Percentiles rank a stretch among this genome's conserved stretches.
Evolutionary conservation across 2,797 vertebrate genomes (phyloP).

Genomic region (Xenentodon cancila): DNA sequence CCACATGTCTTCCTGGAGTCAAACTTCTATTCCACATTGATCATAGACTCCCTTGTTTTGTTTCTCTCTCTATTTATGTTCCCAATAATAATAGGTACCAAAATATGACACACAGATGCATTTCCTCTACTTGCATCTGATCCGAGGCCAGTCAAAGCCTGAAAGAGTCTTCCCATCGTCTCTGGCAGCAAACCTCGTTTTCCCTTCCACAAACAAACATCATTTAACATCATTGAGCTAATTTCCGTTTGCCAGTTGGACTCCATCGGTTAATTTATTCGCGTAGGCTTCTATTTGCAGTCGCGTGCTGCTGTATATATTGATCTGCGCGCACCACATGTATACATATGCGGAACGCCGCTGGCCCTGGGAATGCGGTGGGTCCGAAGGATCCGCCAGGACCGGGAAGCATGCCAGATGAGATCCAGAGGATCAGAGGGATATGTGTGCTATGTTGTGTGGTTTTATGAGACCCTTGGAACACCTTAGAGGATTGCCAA

Average conservation of each 20-base stretch:
- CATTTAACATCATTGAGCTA: too few relatives aligned
- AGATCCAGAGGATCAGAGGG: slow-evolving; percentile 52
- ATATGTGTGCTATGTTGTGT: slow-evolving; percentile 61
- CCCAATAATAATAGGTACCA: background rate
- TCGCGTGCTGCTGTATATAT: too few relatives aligned
- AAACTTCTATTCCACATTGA: slow-evolving; percentile 6
- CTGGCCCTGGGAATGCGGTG: slow-evolving; percentile 36
- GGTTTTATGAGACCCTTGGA: slow-evolving; percentile 60
- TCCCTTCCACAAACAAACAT: background rate
- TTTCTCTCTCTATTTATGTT: too few relatives aligned
- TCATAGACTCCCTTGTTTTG: background rate
- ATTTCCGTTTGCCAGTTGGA: too few relatives aligned
- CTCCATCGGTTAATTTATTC: too few relatives aligned
- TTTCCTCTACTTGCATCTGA: slow-evolving; percentile 26
- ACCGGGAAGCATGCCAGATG: slow-evolving; percentile 44
- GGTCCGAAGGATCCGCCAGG: slow-evolving; percentile 57
- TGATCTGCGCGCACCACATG: background rate
- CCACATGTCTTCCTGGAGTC: slow-evolving; percentile 3
- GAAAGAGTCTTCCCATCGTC: slow-evolving; percentile 30
- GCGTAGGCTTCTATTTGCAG: too few relatives aligned
- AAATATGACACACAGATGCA: slow-evolving; percentile 12
- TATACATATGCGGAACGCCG: slow-evolving; percentile 7
- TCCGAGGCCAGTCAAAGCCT: slow-evolving; percentile 12
- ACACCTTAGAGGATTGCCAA: slow-evolving; percentile 54
- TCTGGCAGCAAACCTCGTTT: slow-evolving; percentile 29